Conservation (phyloP, 2,113 vertebrate species). For the Pterophyllum scalare region DNA sequence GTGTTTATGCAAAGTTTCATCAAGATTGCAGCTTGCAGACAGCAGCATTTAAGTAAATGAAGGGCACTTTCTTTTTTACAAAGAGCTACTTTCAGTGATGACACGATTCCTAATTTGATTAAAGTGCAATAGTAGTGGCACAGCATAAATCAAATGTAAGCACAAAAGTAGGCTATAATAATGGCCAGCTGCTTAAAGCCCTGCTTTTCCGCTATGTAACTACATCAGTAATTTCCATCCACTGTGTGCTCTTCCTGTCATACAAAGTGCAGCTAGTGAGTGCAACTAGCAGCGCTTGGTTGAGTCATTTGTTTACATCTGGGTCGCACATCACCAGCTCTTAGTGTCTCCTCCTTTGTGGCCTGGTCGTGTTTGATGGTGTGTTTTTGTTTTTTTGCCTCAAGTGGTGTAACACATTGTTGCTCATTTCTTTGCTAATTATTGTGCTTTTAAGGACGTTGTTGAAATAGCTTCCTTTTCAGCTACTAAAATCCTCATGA, state of each 20-base stretch:
- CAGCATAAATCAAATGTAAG: no score
- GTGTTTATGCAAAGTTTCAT: no score
- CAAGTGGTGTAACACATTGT: fast-evolving
- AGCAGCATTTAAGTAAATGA: background rate
- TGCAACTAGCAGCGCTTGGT: background rate
- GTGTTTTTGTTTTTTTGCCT: background rate
- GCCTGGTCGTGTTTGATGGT: background rate
- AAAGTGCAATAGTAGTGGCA: no score
- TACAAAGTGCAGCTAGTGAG: background rate
- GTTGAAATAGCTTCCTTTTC: background rate
- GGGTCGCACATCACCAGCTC: background rate
- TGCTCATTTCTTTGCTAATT: slow-evolving; percentile 4
- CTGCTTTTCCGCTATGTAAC: background rate
- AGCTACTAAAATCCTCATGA: background rate
- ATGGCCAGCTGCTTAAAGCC: background rate
- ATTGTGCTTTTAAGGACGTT: background rate
- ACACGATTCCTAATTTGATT: background rate
- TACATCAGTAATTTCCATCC: background rate
- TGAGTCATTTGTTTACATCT: background rate
- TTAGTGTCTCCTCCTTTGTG: background rate
- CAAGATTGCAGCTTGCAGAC: background rate
- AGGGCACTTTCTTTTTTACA: background rate
- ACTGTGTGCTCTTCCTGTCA: background rate
- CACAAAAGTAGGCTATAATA: background rate
- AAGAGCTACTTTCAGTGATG: background rate